Percentiles rank a stretch among this genome's conserved stretches.
These are phyloP conservation scores for Lasioglossum pauxillum DNA, from an alignment of 2,888 invertebrate genomes.

Conservation along the genomic window DNA sequence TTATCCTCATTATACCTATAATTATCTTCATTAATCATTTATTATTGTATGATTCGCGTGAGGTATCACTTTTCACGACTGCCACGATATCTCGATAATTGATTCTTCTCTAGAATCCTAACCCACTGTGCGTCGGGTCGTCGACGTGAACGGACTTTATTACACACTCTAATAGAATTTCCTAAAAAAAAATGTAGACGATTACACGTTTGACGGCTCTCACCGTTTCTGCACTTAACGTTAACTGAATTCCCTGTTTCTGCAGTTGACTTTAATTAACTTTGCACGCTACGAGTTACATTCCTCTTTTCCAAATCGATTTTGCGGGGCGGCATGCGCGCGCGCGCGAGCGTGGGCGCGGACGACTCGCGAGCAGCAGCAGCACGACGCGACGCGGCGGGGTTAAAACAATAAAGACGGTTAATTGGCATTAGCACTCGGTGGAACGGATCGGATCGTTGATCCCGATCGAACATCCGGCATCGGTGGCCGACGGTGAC, in stretches of 20 bases:
- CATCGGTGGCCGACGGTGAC: neutral
- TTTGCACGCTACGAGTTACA: neutral
- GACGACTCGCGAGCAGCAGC: neutral
- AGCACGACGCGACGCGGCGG: neutral
- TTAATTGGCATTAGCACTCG: neutral
- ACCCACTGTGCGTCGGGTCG: neutral
- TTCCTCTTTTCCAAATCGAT: conserved; percentile 1
- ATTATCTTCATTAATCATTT: neutral
- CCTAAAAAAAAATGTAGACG: neutral
- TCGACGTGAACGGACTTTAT: neutral
- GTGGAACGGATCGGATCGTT: neutral
- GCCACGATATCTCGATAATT: neutral
- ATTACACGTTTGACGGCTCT: neutral
- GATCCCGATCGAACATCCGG: neutral
- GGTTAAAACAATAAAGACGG: conserved; percentile 4
- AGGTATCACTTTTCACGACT: neutral
- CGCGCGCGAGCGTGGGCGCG: neutral
- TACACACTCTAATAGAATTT: neutral
- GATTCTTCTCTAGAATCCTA: too few species aligned
- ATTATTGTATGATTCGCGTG: too few species aligned
- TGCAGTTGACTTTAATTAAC: conserved; percentile 11
- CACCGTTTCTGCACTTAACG: neutral
- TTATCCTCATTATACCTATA: too few species aligned
- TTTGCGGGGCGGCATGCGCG: neutral
- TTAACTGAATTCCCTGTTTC: conserved; percentile 2